phyloP scores from a whole-genome alignment of 2,888 invertebrate genomes.

The Dinocampus coccinellae region DNA sequence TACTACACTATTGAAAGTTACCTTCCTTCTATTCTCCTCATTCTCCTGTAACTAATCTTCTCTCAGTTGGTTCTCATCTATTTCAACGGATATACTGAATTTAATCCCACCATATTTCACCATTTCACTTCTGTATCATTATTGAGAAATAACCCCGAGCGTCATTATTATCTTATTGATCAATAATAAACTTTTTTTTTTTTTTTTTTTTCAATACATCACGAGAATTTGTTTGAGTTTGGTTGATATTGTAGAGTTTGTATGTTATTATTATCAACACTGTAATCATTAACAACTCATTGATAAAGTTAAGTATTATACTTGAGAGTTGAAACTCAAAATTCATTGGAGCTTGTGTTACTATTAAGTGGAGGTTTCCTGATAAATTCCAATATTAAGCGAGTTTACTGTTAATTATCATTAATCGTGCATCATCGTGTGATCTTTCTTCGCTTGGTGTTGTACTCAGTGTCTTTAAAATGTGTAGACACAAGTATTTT shows the following conservation, averaged over 20 bases:
- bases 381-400: conserved; percentile 57
- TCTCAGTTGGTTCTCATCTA: neutral
- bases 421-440: conserved; percentile 40
- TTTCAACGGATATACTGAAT: neutral
- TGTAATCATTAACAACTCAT: neutral
- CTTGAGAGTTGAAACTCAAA: neutral
- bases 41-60: conserved; percentile 8
- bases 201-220: too few relatives aligned
- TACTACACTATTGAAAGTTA: conserved; percentile 18
- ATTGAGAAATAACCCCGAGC: neutral
- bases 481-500: too few relatives aligned
- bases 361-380: conserved; percentile 32
- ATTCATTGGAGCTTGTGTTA: neutral
- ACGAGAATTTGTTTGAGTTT: neutral
- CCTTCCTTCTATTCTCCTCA: conserved; percentile 1
- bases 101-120: conserved; percentile 18
- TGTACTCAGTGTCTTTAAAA: too few relatives aligned
- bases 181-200: neutral
- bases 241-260: too few relatives aligned
- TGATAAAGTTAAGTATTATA: neutral
- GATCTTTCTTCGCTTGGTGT: too few relatives aligned
- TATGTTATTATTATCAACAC: conserved; percentile 22
- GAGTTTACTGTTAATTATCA: conserved; percentile 55
- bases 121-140: neutral
- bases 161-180: neutral